These are phyloP conservation scores for Andrena cerasifolii DNA, from an alignment of 1,140 invertebrate genomes.

Conservation along the genomic window DNA sequence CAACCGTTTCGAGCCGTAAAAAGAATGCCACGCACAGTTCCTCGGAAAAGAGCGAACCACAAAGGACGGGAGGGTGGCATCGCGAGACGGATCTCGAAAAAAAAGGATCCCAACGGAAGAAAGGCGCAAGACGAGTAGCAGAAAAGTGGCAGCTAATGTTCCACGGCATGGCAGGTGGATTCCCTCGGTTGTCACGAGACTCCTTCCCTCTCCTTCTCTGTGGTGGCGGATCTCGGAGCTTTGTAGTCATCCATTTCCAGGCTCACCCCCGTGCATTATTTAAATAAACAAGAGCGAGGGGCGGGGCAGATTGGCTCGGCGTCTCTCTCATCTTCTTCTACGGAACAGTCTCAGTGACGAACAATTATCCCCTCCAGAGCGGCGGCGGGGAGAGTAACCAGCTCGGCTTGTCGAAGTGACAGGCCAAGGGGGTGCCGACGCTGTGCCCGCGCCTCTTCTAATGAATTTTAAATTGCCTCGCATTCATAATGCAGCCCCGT, in stretches of 20 bases:
- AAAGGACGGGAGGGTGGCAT: neutral
- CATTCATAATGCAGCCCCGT: constrained; percentile 78
- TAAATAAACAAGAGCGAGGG: constrained; percentile 79
- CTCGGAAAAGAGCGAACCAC: neutral
- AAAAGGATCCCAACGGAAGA: neutral
- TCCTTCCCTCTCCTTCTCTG: constrained; percentile 26
- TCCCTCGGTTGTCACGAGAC: constrained; percentile 69
- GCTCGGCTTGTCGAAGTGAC: constrained; percentile 64
- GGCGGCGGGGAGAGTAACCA: constrained; percentile 32
- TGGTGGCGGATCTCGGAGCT: constrained; percentile 76
- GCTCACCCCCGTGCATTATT: constrained; percentile 76
- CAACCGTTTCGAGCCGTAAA: neutral
- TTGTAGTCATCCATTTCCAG: constrained; percentile 80
- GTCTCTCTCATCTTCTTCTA: constrained; percentile 44
- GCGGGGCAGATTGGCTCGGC: constrained; percentile 74
- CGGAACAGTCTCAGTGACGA: constrained; percentile 74
- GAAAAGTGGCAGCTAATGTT: constrained; percentile 64
- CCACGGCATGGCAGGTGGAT: constrained; percentile 72
- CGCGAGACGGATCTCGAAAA: neutral
- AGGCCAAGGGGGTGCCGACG: constrained; percentile 55
- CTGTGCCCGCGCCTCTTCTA: constrained; percentile 67
- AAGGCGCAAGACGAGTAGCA: neutral
- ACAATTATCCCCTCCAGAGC: constrained; percentile 78
- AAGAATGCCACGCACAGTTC: neutral
- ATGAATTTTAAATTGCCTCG: constrained; percentile 82